phyloP scores from a whole-genome alignment of 2,113 vertebrate species.

The Pristiophorus japonicus region DNA sequence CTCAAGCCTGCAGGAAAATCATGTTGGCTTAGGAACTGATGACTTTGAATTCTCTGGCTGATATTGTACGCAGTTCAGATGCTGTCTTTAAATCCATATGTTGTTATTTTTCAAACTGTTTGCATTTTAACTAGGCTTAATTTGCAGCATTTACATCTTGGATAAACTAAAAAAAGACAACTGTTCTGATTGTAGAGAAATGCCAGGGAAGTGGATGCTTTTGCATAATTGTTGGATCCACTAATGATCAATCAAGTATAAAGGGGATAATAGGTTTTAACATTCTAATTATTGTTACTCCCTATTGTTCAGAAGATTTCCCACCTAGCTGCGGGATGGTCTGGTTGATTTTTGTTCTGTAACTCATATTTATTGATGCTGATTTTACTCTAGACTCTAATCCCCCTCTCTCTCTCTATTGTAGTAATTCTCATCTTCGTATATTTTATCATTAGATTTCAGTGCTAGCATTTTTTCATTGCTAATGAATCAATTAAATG shows the following conservation, averaged over 20 bases:
- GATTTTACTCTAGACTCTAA: constrained; percentile 12
- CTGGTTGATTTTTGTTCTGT: constrained; percentile 1
- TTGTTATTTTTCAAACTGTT: constrained; percentile 34
- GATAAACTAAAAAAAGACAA: constrained; percentile 36
- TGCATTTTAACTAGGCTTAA: constrained; percentile 37
- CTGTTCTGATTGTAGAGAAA: constrained; percentile 28
- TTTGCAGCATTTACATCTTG: constrained; percentile 32
- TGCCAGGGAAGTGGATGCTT: constrained; percentile 24
- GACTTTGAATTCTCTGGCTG: constrained; percentile 33
- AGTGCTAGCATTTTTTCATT: background rate
- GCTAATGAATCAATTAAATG: background rate
- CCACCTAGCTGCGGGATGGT: background rate
- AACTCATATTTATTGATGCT: background rate
- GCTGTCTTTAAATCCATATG: constrained; percentile 37
- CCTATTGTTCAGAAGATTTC: constrained; percentile 28
- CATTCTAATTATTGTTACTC: constrained; percentile 29
- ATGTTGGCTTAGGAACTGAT: constrained; percentile 18
- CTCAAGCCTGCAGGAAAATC: constrained; percentile 26
- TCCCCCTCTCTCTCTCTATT: background rate
- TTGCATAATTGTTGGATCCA: constrained; percentile 32
- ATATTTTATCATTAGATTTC: background rate
- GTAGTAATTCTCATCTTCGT: background rate
- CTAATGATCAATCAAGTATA: constrained; percentile 35
- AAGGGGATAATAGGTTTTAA: constrained; percentile 32
- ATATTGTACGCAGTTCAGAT: constrained; percentile 12